phyloP scores from a whole-genome alignment of 2,113 vertebrate species.

The Cyprinus carpio region DNA sequence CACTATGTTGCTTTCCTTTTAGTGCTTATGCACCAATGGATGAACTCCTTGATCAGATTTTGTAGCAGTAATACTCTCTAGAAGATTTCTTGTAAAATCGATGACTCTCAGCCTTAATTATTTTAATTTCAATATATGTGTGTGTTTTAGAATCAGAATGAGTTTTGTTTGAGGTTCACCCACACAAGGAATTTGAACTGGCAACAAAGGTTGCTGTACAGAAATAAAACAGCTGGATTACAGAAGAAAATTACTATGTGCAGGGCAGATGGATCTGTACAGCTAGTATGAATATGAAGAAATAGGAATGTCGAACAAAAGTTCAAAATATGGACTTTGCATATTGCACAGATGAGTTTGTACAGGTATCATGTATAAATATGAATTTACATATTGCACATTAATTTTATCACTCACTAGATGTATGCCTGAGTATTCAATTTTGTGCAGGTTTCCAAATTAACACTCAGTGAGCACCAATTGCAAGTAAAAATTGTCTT shows the following conservation, averaged over 20 bases:
- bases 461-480: background rate
- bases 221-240: background rate
- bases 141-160: background rate
- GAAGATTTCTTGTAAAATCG: background rate
- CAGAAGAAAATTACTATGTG: background rate
- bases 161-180: background rate
- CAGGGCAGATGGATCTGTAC: background rate
- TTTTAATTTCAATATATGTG: background rate
- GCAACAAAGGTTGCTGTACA: background rate
- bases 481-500: conserved; percentile 3
- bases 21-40: background rate
- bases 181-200: background rate
- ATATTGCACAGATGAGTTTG: background rate
- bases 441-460: background rate
- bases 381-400: background rate
- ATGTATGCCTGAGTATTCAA: background rate
- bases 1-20: background rate
- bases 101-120: background rate
- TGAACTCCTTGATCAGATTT: conserved; percentile 8
- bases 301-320: background rate
- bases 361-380: conserved; percentile 8
- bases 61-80: background rate
- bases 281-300: background rate
- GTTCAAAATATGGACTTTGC: background rate
- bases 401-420: background rate